Evolutionary conservation across 1,140 invertebrate species (phyloP), one percentile per base, ranked within the genome.

Genomic region (Drosophila nigrodunni): DNA sequence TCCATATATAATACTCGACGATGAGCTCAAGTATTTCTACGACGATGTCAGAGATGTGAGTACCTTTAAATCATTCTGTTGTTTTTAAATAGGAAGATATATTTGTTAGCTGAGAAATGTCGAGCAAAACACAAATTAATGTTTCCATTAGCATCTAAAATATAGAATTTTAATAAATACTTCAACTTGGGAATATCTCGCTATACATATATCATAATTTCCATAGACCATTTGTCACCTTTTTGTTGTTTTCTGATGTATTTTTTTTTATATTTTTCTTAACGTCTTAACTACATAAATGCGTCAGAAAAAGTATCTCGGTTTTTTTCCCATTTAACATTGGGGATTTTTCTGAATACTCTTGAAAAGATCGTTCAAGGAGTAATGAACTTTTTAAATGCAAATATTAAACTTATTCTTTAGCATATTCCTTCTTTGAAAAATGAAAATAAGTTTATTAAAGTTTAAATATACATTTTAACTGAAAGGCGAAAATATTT

Each of bases 11-110:
- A 94, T 98, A 49, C 94, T 97, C 49, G 96, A 97, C 78, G 95
- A 97, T 80, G 97, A 98, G 82, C 94, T 98, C 47, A 96, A 96
- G 89, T 95, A 95, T 89, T 94, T 97, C 77, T 97, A 96, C 80
- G 94, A 95, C 78, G 96, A 97, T 88, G 97, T 98, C 90, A 94
- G 95, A 95, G 94, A 95, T 93, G 97, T 97, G 93, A 95, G 93
- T 92, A 49, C 21, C 41, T 8, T 18, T 41, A 37, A 44, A 57
- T 59, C 39, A 30, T 21, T 21, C 18, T 21, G 18, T 21, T 21
- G 2, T 21, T 21, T 21, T 1, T 21, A 21, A 21, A 2, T 21
- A 2, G 25, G 6, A 2, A 30, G 25, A 30, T 30, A 5, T 30
- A 30, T 30, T 30, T 30, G 25, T 30, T 30, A 30, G 25, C 25